These are phyloP conservation scores for Drosophila nigricruria DNA, from an alignment of 2,888 invertebrate species.

Conservation along the genomic window DNA sequence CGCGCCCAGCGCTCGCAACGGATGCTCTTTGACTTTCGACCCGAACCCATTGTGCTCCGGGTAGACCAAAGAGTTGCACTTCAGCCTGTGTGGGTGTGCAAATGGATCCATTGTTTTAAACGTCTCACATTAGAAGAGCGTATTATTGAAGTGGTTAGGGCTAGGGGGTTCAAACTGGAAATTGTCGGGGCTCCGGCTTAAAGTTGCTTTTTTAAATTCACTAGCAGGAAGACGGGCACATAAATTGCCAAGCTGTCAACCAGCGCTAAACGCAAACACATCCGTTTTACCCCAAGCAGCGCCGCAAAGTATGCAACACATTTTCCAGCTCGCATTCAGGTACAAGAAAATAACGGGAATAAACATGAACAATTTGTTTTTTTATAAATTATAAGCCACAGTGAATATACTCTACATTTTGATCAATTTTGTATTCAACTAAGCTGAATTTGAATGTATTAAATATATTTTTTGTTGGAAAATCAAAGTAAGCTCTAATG, in stretches of 20 bases:
- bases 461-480: too few relatives aligned
- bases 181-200: conserved; percentile 49
- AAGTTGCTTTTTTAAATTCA: conserved; percentile 60
- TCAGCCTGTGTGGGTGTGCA: conserved; percentile 56
- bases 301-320: conserved; percentile 38
- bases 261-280: conserved; percentile 69
- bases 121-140: conserved; percentile 47
- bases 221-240: conserved; percentile 57
- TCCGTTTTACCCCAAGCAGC: conserved; percentile 45
- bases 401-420: neutral
- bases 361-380: conserved; percentile 16
- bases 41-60: conserved; percentile 52
- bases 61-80: conserved; percentile 63
- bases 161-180: conserved; percentile 62
- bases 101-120: conserved; percentile 74
- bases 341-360: conserved; percentile 24
- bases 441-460: too few relatives aligned
- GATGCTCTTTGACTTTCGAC: conserved; percentile 78
- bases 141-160: conserved; percentile 39
- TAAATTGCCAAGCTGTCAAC: conserved; percentile 74
- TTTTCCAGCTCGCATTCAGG: conserved; percentile 39
- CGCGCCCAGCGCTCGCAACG: conserved; percentile 53
- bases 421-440: neutral
- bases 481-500: too few relatives aligned
- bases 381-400: neutral